Base-by-base conservation (phyloP, 2,888 invertebrate species). In the Drosophila kambysellisi region DNA sequence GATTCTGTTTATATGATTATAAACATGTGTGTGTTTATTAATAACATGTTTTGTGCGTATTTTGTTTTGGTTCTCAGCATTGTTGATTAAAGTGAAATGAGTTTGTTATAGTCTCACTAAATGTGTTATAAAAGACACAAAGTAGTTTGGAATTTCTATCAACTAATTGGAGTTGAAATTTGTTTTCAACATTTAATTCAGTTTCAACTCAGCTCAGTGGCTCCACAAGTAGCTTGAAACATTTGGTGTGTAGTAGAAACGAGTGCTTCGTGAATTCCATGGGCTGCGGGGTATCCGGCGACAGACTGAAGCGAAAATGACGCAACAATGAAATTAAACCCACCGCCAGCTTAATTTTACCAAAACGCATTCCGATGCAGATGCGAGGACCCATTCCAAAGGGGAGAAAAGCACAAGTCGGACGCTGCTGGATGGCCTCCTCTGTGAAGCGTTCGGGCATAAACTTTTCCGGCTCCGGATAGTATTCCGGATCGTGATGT, bases 391-490 rank as follows among this genome's bases (percentile, higher is more conserved):
- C 92, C 57, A 91, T 84, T 0, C 93, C 93, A 70, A 93, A 93
- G 15, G 92, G 91, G 41, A 93, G 59, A 63, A 83, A 93, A 4
- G 90, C 71, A 29, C 83, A 89, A 9, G 87, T 81, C 63, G 87
- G 82, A 0, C 91, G 80, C 35, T 92, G 93, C 0, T 93, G 91
- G 67, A 94, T 94, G 52, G 94, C 94, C 79, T 94, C 94, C 15
- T 93, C 92, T 0, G 93, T 90, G 84, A 95, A 95, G 75, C 95
- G 92, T 20, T 95, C 94, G 0, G 95, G 95, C 43, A 94, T 93
- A 68, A 95, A 95, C 53, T 93, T 93, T 7, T 94, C 93, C 0
- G 95, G 95, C 17, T 95, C 93, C 0, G 94, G 94, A 78, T 94
- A 95, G 83, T 94, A 93, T 1, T 94, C 93, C 0, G 94, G 94